Evolutionary conservation across 2,113 vertebrate species (phyloP), one percentile per base, ranked within the genome.

Genomic region (Tympanuchus pallidicinctus): DNA sequence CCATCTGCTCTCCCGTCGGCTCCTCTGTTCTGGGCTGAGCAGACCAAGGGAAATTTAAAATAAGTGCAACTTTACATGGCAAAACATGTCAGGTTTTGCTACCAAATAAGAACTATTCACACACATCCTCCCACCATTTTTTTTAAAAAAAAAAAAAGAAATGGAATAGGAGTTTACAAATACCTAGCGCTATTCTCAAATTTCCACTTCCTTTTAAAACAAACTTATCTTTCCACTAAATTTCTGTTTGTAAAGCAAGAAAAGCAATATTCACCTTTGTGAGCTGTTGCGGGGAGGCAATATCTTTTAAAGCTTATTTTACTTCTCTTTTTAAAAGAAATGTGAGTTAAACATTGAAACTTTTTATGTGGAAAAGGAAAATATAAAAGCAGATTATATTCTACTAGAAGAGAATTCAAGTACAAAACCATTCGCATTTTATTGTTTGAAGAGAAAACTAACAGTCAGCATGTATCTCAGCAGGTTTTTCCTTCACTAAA

Each of bases 251-350:
- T 60, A 83, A 88, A 77, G 60, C 25, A 79, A 22, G 42, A 91
- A 66, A 11, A 73, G 25, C 21, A 86, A 66, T 25, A 86, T 32
- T 10, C 19, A 81, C 16, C 18, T 50, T 74, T 67, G 45, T 77
- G 50, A 86, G 82, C n/a, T 16, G 36, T 40, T 67, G 10, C 25
- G 28, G 92, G 66, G 25, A 89, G 8, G 27, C 30, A 50, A 7
- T 59, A 80, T 45, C 21, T 73, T 92, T 82, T 74, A 89, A 82
- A 91, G 47, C 6, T 18, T 50, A 28, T 76, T 91, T 79, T 36
- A 75, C 14, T 65, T 28, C 30, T 75, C 83, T 73, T 10, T 82
- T 54, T 30, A 54, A 65, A 89, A 66, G 48, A 13, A 80, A 34
- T 18, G n/a, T 34, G 5, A 79, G 88, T 89, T 91, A 85, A 76